These are phyloP conservation scores for Brachyhypopomus occidentalis DNA, from an alignment of 2,113 vertebrate genomes.

Conservation along the genomic window DNA sequence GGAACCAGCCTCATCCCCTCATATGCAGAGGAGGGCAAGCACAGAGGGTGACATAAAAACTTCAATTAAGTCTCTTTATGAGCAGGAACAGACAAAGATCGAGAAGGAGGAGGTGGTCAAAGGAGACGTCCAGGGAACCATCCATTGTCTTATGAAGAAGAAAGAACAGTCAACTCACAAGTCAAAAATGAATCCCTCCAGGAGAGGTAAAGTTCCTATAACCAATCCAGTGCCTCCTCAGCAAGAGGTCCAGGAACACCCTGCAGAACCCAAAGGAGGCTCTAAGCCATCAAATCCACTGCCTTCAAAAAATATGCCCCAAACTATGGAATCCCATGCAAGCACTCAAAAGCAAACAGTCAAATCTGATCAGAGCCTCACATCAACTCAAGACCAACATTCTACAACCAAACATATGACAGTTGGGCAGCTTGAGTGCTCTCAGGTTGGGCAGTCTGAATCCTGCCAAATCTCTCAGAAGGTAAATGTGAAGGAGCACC, in stretches of 20 bases:
- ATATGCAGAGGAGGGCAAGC: constrained; percentile 64
- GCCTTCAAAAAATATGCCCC: constrained; percentile 69
- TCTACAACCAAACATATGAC: constrained; percentile 62
- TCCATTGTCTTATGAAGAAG: constrained; percentile 76
- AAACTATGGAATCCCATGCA: constrained; percentile 64
- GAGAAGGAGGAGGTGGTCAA: constrained; percentile 74
- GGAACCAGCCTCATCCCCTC: constrained; percentile 69
- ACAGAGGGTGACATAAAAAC: constrained; percentile 71
- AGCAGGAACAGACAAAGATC: constrained; percentile 64
- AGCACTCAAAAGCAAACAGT: constrained; percentile 47
- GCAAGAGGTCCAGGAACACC: constrained; percentile 61
- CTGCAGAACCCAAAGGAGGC: constrained; percentile 59
- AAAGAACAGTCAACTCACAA: constrained; percentile 75
- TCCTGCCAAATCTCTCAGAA: constrained; percentile 55
- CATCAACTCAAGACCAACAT: constrained; percentile 67
- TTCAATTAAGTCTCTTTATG: constrained; percentile 71
- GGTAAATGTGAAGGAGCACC: constrained; percentile 62
- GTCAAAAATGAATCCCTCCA: constrained; percentile 64
- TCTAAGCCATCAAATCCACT: constrained; percentile 58
- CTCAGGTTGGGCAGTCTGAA: constrained; percentile 21
- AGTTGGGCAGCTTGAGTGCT: constrained; percentile 25
- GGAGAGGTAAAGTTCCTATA: constrained; percentile 71
- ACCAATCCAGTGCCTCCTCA: constrained; percentile 67
- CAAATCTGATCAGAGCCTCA: constrained; percentile 13
- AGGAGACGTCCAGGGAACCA: constrained; percentile 74